Conservation (phyloP, 2,888 invertebrate species). For the Nephrotoma flavescens region DNA sequence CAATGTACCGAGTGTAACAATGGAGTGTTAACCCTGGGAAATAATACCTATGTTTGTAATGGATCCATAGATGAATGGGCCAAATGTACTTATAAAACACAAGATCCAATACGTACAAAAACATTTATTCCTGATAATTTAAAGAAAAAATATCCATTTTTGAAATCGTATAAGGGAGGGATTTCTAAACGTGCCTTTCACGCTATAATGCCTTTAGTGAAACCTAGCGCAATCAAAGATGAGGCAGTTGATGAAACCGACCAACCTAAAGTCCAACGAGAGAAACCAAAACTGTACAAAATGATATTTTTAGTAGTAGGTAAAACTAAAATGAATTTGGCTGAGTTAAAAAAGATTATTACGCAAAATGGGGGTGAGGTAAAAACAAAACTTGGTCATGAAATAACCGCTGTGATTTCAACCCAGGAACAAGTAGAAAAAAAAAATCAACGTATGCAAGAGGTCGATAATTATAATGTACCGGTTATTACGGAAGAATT, state of each 20-base stretch:
- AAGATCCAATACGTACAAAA: slow-evolving; percentile 53
- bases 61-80: slow-evolving; percentile 81
- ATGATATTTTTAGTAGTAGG: slow-evolving; percentile 61
- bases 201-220: slow-evolving; percentile 21
- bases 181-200: slow-evolving; percentile 42
- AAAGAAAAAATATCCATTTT: slow-evolving; percentile 35
- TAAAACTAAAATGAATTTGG: slow-evolving; percentile 38
- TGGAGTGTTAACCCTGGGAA: slow-evolving; percentile 54
- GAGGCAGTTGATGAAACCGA: slow-evolving; percentile 27
- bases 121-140: slow-evolving; percentile 54
- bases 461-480: slow-evolving; percentile 51
- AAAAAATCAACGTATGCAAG: slow-evolving; percentile 45
- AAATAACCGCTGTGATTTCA: slow-evolving; percentile 62
- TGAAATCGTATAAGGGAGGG: slow-evolving; percentile 46
- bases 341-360: slow-evolving; percentile 52
- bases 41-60: slow-evolving; percentile 70
- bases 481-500: slow-evolving; percentile 70
- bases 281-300: slow-evolving; percentile 55
- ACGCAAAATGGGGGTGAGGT: slow-evolving; percentile 62
- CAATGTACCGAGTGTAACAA: slow-evolving; percentile 62
- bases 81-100: slow-evolving; percentile 59
- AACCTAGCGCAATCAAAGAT: slow-evolving; percentile 38
- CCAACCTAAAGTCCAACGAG: slow-evolving; percentile 47
- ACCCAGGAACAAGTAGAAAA: slow-evolving; percentile 51
- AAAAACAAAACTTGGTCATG: slow-evolving; percentile 43